Percentiles rank a stretch among this genome's conserved stretches.
These are phyloP conservation scores for Bubalus kerabau DNA, from an alignment of 2,113 vertebrate species.

Conservation along the genomic window DNA sequence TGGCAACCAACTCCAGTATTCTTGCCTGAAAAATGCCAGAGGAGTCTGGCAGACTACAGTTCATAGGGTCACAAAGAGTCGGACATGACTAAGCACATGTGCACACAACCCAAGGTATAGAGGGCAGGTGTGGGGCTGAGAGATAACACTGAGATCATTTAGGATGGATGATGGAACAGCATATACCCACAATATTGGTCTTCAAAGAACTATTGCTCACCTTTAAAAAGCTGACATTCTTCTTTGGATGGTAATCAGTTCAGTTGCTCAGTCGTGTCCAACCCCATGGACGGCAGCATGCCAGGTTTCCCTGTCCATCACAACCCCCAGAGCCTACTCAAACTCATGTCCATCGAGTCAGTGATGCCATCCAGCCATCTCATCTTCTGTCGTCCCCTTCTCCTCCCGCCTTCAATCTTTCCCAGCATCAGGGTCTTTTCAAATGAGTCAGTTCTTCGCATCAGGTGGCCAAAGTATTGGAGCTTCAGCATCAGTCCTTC, in stretches of 20 bases:
- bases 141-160: neutral
- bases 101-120: neutral
- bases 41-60: neutral
- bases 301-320: neutral
- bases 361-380: neutral
- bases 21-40: neutral
- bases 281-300: rapidly evolving
- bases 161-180: neutral
- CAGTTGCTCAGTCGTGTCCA: neutral
- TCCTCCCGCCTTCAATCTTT: neutral
- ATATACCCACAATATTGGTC: neutral
- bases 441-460: neutral
- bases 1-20: neutral
- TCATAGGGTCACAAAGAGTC: neutral
- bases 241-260: neutral
- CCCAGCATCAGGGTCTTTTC: neutral
- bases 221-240: neutral
- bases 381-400: neutral
- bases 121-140: neutral
- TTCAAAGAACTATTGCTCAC: neutral
- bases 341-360: neutral
- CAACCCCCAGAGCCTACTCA: neutral
- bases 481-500: neutral
- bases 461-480: neutral
- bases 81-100: neutral